Base-by-base conservation (phyloP, 1,140 invertebrate genomes). In the Drosophila serrata region DNA sequence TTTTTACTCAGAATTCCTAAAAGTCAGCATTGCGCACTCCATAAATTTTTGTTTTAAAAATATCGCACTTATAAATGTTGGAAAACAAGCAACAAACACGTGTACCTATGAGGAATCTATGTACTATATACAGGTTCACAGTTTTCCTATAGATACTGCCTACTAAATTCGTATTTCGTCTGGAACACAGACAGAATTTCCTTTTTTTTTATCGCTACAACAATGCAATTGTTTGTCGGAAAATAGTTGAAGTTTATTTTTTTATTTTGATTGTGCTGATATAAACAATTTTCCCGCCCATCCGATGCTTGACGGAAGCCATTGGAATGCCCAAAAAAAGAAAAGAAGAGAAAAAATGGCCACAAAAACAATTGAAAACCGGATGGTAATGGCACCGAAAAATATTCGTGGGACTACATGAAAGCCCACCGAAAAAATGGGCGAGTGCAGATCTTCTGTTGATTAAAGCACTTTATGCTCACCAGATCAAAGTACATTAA, bases 191-290 rank as follows among this genome's bases (percentile, higher is more conserved):
- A 37, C 24, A 56, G 19, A 40, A 15, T 58, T 40, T 31, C 12
- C 15, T 17, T 15, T 12, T 35, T 17, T 15, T 12, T 35, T 8
- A 56, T 29, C 40, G 59, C 67, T 74, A 63, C 53, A 79, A 29
- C 69, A 86, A 68, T 86, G 82, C 82, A 87, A 88, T 84, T 84
- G 80, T 81, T 87, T 88, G 80, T 58, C 75, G 53, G 43, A 81
- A 78, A 74, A 64, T 59, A 69, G 74, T 85, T 85, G 70, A 85
- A 88, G 86, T 88, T 85, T 76, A 78, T 90, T 85, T 88, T 85
- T 88, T 85, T 76, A 85, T 88, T 90, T 79, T 61, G 72, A 82
- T 82, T 73, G 62, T 31, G 72, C 49, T 49, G 77, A 81, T 90
- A 88, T 88, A 88, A 90, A 88, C 85, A 88, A 85, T 90, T 79